Conservation (phyloP, 2,888 invertebrate genomes). For the Arrhopalites spinosus region DNA sequence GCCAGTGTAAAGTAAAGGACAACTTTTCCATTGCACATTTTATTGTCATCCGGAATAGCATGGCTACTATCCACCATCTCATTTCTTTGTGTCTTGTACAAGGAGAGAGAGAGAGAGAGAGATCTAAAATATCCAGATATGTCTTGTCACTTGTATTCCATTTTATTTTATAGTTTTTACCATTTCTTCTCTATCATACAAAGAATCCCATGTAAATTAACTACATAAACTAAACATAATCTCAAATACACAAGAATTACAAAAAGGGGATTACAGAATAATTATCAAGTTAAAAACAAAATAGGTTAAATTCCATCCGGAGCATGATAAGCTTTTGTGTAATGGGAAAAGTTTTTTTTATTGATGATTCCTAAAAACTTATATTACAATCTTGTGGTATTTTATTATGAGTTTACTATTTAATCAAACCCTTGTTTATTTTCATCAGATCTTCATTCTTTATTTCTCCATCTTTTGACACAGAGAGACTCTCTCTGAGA, state of each 20-base stretch:
- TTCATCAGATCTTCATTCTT: too few relatives aligned
- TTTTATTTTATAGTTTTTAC: slow-evolving; percentile 1
- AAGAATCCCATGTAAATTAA: too few relatives aligned
- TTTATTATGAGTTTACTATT: neutral
- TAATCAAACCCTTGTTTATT: neutral
- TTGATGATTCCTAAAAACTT: neutral
- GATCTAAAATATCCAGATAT: too few relatives aligned
- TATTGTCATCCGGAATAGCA: slow-evolving; percentile 3
- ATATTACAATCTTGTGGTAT: neutral
- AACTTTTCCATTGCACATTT: slow-evolving; percentile 11
- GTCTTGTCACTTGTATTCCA: neutral
- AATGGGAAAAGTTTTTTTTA: neutral
- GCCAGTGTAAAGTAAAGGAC: neutral
- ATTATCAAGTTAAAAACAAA: neutral
- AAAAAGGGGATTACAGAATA: neutral
- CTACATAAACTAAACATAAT: neutral
- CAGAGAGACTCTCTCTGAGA: too few relatives aligned
- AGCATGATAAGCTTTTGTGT: neutral
- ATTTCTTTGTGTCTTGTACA: too few relatives aligned
- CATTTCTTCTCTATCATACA: too few relatives aligned
- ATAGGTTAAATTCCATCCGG: neutral
- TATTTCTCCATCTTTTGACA: too few relatives aligned
- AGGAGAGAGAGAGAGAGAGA: too few relatives aligned
- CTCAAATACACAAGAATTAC: neutral
- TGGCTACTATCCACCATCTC: neutral